Conservation (phyloP, 2,113 vertebrate species). For the Ornithorhynchus anatinus region DNA sequence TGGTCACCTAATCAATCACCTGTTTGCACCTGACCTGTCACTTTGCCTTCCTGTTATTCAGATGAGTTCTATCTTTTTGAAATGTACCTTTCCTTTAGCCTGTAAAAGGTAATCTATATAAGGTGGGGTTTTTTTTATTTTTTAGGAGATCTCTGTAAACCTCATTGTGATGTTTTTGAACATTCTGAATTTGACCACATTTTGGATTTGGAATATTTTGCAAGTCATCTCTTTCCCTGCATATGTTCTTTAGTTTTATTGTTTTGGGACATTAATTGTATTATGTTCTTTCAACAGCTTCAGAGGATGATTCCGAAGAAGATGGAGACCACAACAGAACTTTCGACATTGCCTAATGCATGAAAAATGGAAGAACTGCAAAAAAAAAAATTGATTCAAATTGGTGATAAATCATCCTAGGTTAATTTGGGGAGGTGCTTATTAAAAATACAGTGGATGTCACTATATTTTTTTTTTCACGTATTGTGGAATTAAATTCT, state of each 20-base stretch:
- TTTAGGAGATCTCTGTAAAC: conserved; percentile 27
- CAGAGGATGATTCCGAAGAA: conserved; percentile 84
- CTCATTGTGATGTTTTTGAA: conserved; percentile 45
- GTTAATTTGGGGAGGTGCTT: conserved; percentile 56
- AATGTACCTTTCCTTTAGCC: conserved; percentile 33
- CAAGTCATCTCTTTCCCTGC: conserved; percentile 41
- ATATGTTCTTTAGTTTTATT: conserved; percentile 32
- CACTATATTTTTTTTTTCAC: conserved; percentile 50
- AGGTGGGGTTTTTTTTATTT: too few species aligned
- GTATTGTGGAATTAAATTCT: conserved; percentile 62
- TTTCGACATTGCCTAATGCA: conserved; percentile 67
- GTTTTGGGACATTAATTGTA: conserved; percentile 65
- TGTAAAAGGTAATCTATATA: too few species aligned
- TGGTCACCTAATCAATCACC: too few species aligned
- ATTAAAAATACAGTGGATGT: conserved; percentile 59
- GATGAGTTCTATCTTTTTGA: too few species aligned
- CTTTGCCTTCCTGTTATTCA: too few species aligned
- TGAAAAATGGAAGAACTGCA: conserved; percentile 57
- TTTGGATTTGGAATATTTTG: conserved; percentile 5
- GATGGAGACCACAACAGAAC: conserved; percentile 73
- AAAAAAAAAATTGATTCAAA: conserved; percentile 67
- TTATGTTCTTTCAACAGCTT: conserved; percentile 76
- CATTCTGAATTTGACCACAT: conserved; percentile 23
- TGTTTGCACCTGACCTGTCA: too few species aligned
- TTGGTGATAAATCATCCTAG: conserved; percentile 56